Evolutionary conservation across 2,888 invertebrate species (phyloP).

Genomic region (Orthosia gothica): DNA sequence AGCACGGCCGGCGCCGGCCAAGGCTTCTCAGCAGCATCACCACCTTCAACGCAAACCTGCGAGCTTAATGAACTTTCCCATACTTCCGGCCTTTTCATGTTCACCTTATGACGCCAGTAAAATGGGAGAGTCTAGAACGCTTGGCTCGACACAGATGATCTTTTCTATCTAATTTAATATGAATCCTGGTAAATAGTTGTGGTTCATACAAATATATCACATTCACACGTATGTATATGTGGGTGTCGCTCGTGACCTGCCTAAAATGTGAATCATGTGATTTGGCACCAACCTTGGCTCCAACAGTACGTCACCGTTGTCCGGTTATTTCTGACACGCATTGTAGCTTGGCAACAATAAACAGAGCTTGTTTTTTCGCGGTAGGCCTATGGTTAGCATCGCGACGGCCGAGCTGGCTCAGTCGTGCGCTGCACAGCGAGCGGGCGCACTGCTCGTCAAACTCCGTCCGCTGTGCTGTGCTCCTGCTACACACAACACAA

Average conservation of each 20-base stretch:
- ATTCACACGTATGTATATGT: slow-evolving; percentile 66
- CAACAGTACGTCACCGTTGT: slow-evolving; percentile 81
- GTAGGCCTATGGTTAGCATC: slow-evolving; percentile 66
- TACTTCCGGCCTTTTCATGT: slow-evolving; percentile 2
- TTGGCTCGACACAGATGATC: neutral
- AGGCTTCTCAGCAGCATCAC: neutral
- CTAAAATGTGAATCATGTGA: slow-evolving; percentile 89
- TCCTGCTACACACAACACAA: neutral
- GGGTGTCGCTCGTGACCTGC: slow-evolving; percentile 87
- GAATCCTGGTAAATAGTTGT: slow-evolving; percentile 52
- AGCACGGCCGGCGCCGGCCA: neutral
- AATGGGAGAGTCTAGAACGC: neutral
- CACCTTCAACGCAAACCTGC: neutral
- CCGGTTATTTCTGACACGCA: slow-evolving; percentile 84
- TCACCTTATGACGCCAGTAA: neutral
- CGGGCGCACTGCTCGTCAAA: too few relatives aligned
- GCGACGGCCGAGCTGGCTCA: slow-evolving; percentile 7
- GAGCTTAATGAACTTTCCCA: neutral
- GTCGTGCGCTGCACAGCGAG: neutral
- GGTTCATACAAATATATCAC: slow-evolving; percentile 18
- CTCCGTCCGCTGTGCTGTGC: neutral
- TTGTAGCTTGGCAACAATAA: slow-evolving; percentile 83
- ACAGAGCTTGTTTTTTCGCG: slow-evolving; percentile 69
- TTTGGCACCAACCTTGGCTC: slow-evolving; percentile 85
- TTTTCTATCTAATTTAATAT: slow-evolving; percentile 29